phyloP scores from a whole-genome alignment of 1,140 invertebrate genomes.

The Eciton burchellii region DNA sequence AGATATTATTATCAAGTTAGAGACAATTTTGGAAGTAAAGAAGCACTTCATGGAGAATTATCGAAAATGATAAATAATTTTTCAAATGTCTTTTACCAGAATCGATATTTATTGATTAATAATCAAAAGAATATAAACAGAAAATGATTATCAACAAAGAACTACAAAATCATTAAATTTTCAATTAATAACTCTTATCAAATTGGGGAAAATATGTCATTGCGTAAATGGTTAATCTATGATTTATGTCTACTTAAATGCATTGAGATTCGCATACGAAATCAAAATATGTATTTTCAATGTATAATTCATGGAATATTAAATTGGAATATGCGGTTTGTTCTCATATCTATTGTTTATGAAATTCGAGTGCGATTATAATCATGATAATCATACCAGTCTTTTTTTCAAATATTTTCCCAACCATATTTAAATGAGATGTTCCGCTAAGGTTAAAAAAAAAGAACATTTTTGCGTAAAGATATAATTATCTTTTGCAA shows the following conservation, averaged over 20 bases:
- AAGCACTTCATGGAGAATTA: too few relatives aligned
- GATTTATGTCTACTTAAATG: slow-evolving; percentile 11
- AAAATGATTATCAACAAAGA: too few relatives aligned
- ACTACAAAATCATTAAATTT: too few relatives aligned
- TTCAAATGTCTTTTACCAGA: too few relatives aligned
- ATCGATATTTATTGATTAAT: too few relatives aligned
- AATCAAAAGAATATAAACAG: too few relatives aligned
- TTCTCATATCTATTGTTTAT: too few relatives aligned
- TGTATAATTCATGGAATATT: neutral
- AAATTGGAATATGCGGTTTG: slow-evolving; percentile 27
- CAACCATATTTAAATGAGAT: slow-evolving; percentile 18
- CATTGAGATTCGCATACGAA: slow-evolving; percentile 12
- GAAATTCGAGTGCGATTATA: neutral
- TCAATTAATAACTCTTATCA: too few relatives aligned
- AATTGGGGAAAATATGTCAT: neutral
- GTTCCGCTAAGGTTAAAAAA: neutral
- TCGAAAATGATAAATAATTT: too few relatives aligned
- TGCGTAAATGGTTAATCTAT: slow-evolving; percentile 3
- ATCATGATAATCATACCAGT: slow-evolving; percentile 15
- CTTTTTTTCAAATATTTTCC: slow-evolving; percentile 30
- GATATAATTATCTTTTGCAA: neutral
- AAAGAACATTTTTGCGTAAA: neutral
- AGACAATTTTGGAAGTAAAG: too few relatives aligned
- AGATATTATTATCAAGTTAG: too few relatives aligned
- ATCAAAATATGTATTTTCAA: slow-evolving; percentile 2